phyloP scores from a whole-genome alignment of 1,140 invertebrate genomes.

The Drosophila yakuba region DNA sequence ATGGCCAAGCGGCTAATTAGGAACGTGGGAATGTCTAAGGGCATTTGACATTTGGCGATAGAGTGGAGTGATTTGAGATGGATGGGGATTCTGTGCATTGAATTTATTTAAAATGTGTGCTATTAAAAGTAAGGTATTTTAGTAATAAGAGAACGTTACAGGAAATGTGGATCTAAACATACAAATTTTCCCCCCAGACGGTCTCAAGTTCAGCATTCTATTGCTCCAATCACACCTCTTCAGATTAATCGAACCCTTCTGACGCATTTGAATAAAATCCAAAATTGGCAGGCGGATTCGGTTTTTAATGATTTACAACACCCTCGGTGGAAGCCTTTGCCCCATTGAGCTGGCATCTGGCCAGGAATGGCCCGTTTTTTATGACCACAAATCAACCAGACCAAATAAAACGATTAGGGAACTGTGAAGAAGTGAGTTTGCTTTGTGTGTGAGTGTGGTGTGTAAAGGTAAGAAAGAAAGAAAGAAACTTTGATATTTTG shows the following conservation, averaged over 20 bases:
- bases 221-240: slow-evolving; percentile 36
- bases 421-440: slow-evolving; percentile 1
- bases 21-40: slow-evolving; percentile 66
- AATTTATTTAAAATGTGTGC: too few species aligned
- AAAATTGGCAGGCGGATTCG: slow-evolving; percentile 21
- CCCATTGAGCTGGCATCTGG: slow-evolving; percentile 16
- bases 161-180: too few species aligned
- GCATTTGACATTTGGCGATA: slow-evolving; percentile 36
- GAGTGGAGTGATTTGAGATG: slow-evolving; percentile 16
- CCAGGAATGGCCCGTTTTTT: slow-evolving; percentile 8
- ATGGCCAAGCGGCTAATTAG: slow-evolving; percentile 58
- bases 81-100: neutral
- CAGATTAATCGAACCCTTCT: slow-evolving; percentile 34
- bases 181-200: slow-evolving; percentile 9
- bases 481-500: slow-evolving; percentile 36
- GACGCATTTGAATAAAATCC: slow-evolving; percentile 40
- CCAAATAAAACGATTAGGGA: slow-evolving; percentile 72
- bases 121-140: too few species aligned
- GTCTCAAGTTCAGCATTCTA: slow-evolving; percentile 29
- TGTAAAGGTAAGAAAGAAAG: neutral
- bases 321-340: slow-evolving; percentile 12
- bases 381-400: slow-evolving; percentile 52
- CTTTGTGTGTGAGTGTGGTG: neutral
- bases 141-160: too few species aligned
- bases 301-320: slow-evolving; percentile 28